phyloP scores from a whole-genome alignment of 2,888 invertebrate genomes.

The Choreutis nemorana region DNA sequence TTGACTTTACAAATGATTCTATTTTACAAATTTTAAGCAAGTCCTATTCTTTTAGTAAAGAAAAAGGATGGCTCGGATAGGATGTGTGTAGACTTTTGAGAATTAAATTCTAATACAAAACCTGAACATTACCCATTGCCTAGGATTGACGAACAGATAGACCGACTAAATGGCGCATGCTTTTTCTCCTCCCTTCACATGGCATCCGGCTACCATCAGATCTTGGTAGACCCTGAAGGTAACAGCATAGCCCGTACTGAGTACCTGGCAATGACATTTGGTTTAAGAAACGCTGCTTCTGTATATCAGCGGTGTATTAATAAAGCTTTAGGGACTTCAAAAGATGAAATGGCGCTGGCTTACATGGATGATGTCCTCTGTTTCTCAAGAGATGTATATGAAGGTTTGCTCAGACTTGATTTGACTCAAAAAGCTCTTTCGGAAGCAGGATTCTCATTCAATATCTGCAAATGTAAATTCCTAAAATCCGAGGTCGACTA shows the following conservation, averaged over 20 bases:
- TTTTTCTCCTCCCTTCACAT: constrained; percentile 11
- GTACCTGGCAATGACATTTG: constrained; percentile 14
- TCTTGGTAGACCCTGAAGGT: constrained; percentile 10
- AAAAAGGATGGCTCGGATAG: constrained; percentile 13
- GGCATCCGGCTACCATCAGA: constrained; percentile 11
- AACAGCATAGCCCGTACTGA: constrained; percentile 13
- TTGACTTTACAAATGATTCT: too few relatives aligned
- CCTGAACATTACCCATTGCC: constrained; percentile 14
- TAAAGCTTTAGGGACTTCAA: constrained; percentile 10
- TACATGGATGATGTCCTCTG: constrained; percentile 13
- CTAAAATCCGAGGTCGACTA: constrained; percentile 13
- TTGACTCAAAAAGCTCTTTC: constrained; percentile 5
- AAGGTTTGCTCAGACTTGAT: constrained; percentile 10
- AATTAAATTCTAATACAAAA: constrained; percentile 11
- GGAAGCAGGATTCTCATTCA: constrained; percentile 10
- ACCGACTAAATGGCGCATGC: constrained; percentile 10
- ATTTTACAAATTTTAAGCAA: too few relatives aligned
- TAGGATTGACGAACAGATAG: constrained; percentile 14
- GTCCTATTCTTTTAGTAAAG: constrained; percentile 13
- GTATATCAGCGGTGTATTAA: constrained; percentile 14
- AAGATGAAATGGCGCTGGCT: constrained; percentile 11
- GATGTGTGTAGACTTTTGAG: constrained; percentile 13
- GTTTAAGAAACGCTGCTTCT: constrained; percentile 13
- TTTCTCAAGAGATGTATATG: constrained; percentile 7
- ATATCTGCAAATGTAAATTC: constrained; percentile 13